These are phyloP conservation scores for Cheilosia variabilis DNA, from an alignment of 2,888 invertebrate genomes.

Conservation along the genomic window DNA sequence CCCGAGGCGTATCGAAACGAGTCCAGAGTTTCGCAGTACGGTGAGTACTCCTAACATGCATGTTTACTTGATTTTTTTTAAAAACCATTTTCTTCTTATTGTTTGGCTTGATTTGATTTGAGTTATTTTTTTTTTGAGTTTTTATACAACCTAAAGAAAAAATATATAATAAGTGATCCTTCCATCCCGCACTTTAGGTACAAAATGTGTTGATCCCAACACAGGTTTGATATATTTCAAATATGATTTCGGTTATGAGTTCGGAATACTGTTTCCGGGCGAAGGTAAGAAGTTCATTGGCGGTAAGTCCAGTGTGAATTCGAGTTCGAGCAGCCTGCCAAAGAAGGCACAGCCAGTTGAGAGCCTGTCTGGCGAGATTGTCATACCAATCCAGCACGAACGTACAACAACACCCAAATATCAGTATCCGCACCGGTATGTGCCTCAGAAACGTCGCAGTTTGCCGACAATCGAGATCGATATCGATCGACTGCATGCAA, in stretches of 20 bases:
- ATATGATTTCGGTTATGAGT: conserved; percentile 92
- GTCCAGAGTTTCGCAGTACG: conserved; percentile 88
- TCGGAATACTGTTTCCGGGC: conserved; percentile 89
- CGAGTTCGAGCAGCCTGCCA: conserved; percentile 68
- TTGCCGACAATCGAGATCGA: conserved; percentile 82
- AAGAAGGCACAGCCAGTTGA: conserved; percentile 81
- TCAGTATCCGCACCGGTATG: conserved; percentile 63
- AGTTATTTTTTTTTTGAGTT: conserved; percentile 9
- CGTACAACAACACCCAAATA: conserved; percentile 80
- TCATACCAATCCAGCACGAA: conserved; percentile 89
- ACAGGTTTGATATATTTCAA: conserved; percentile 92
- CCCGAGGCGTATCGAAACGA: conserved; percentile 90
- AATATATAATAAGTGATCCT: conserved; percentile 35
- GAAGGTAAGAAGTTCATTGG: conserved; percentile 85
- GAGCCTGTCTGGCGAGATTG: conserved; percentile 86
- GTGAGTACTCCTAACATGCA: conserved; percentile 84
- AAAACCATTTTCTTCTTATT: conserved; percentile 15
- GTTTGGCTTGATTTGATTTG: conserved; percentile 47
- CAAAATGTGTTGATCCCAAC: conserved; percentile 90
- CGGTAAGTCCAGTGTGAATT: conserved; percentile 80
- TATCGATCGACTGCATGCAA: conserved; percentile 82
- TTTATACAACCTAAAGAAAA: background rate
- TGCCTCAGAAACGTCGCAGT: conserved; percentile 83
- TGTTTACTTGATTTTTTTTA: conserved; percentile 11
- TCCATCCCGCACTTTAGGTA: conserved; percentile 84